phyloP scores from a whole-genome alignment of 2,888 invertebrate species.

The Chalcis sispes region DNA sequence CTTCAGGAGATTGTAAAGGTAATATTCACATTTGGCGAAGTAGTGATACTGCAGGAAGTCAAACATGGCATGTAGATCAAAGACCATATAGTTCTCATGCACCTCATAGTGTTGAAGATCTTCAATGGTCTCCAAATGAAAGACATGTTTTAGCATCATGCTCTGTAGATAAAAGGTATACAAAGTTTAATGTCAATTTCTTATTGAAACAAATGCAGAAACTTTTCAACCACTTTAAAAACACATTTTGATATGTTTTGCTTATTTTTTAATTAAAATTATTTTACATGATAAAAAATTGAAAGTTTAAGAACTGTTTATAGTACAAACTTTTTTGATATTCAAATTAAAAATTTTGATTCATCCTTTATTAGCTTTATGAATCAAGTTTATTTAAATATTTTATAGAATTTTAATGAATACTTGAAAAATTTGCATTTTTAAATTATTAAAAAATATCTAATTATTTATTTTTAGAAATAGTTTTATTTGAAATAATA shows the following conservation, averaged over 20 bases:
- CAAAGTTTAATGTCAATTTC: not conserved
- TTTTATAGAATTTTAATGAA: not conserved
- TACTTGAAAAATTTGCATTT: not conserved
- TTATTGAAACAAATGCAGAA: no score
- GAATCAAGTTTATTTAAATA: not conserved
- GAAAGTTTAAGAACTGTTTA: no score
- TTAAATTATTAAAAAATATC: not conserved
- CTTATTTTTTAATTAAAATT: no score
- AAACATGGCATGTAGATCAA: conserved; percentile 92
- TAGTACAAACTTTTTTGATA: not conserved
- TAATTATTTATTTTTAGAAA: not conserved
- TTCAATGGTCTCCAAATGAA: conserved; percentile 99
- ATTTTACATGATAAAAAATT: no score
- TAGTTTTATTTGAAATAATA: conserved; percentile 26
- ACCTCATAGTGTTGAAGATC: conserved; percentile 94
- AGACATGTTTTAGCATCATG: conserved; percentile 91
- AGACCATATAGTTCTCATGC: conserved; percentile 92
- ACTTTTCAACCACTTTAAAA: conserved; percentile 8
- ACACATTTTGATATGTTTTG: not conserved
- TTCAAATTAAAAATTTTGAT: conserved; percentile 8
- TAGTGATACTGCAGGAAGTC: conserved; percentile 78
- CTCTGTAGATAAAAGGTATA: conserved; percentile 87
- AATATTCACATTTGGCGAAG: conserved; percentile 97
- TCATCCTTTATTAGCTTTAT: not conserved
- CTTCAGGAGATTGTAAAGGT: conserved; percentile 94